These are phyloP conservation scores for Hypotaenidia philippensis DNA, from an alignment of 2,797 vertebrate species.

Conservation along the genomic window DNA sequence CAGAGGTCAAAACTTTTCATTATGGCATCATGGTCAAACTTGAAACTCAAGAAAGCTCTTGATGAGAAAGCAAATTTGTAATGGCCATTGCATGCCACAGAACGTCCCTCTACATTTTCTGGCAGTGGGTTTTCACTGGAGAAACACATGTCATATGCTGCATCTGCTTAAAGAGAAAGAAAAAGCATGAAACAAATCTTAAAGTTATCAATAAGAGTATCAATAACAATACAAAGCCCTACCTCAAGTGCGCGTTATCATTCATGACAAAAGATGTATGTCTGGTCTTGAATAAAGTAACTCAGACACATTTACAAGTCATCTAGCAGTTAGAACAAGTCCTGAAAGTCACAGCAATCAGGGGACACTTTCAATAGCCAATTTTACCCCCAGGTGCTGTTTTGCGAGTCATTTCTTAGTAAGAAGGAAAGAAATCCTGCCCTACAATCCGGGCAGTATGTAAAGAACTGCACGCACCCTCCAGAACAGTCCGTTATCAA, in stretches of 20 bases:
- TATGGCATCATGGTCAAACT: slow-evolving; percentile 94
- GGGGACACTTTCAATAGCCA: neutral
- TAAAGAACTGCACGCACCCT: neutral
- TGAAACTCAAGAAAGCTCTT: slow-evolving; percentile 93
- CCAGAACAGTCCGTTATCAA: neutral
- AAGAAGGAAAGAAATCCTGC: neutral
- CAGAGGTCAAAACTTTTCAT: slow-evolving; percentile 93
- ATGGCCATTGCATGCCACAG: slow-evolving; percentile 80
- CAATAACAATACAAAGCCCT: neutral
- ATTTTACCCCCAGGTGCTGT: neutral
- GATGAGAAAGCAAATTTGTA: slow-evolving; percentile 87
- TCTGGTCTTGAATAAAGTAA: neutral
- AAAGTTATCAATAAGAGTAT: neutral
- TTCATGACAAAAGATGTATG: neutral
- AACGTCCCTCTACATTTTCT: slow-evolving; percentile 75
- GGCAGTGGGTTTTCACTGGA: slow-evolving; percentile 78
- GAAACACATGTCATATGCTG: slow-evolving; percentile 74
- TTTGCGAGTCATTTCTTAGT: neutral
- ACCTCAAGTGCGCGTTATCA: neutral
- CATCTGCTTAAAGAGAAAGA: slow-evolving; percentile 69
- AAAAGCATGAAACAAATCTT: neutral
- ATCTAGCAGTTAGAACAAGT: neutral
- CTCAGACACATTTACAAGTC: neutral
- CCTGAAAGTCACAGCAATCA: neutral
- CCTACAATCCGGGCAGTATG: neutral